Percentiles rank a stretch among this genome's conserved stretches.
These are phyloP conservation scores for Eleutherodactylus coqui DNA, from an alignment of 2,797 vertebrate species.

Conservation along the genomic window DNA sequence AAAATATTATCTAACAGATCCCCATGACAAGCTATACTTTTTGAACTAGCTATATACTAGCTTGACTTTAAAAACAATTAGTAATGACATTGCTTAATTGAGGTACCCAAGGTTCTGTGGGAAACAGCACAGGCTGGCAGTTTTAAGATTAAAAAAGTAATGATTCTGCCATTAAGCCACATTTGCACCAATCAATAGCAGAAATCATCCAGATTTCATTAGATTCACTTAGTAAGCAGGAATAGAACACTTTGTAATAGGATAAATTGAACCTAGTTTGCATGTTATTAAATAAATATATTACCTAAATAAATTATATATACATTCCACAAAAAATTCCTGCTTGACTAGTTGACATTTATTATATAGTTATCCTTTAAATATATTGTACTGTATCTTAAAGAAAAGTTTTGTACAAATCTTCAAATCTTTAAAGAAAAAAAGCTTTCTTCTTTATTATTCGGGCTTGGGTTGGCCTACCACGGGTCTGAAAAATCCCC, in stretches of 20 bases:
- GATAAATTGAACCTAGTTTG: constrained; percentile 49
- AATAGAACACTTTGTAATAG: constrained; percentile 44
- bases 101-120: constrained; percentile 69
- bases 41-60: constrained; percentile 66
- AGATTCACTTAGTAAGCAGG: constrained; percentile 67
- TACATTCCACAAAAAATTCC: not conserved
- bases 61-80: constrained; percentile 74
- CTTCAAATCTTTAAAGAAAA: too few relatives aligned
- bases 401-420: not conserved
- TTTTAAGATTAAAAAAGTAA: constrained; percentile 77
- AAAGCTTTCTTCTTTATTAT: too few relatives aligned
- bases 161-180: constrained; percentile 73
- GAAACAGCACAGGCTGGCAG: constrained; percentile 71
- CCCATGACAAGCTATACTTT: constrained; percentile 67
- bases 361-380: not conserved
- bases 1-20: constrained; percentile 34
- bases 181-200: constrained; percentile 72
- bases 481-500: too few relatives aligned
- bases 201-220: constrained; percentile 71
- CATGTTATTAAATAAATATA: constrained; percentile 23
- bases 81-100: constrained; percentile 73
- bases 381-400: not conserved
- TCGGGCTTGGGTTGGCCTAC: too few relatives aligned
- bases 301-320: not conserved
- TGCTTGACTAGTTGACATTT: not conserved